Conservation (phyloP, 1,140 invertebrate genomes). For the Danaus melanippus region DNA sequence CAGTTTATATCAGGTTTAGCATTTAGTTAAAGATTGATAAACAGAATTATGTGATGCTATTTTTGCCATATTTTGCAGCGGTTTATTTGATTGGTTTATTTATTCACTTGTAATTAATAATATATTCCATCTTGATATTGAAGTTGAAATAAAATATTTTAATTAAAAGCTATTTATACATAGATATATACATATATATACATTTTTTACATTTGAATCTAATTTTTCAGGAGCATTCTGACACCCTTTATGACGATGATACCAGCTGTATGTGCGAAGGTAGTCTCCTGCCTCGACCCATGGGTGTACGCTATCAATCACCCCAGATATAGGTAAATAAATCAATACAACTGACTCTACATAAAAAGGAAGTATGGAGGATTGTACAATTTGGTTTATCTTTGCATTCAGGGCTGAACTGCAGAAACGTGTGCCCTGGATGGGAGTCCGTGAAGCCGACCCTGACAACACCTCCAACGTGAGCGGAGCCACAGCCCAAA, state of each 20-base stretch:
- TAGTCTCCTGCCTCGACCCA: constrained; percentile 84
- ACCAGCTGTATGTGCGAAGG: constrained; percentile 80
- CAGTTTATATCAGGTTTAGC: too few relatives aligned
- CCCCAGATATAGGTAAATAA: constrained; percentile 77
- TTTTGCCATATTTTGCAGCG: too few relatives aligned
- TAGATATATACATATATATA: too few relatives aligned
- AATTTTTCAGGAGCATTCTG: constrained; percentile 66
- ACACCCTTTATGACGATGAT: constrained; percentile 82
- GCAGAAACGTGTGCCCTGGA: constrained; percentile 80
- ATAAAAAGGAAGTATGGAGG: neutral
- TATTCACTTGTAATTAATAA: too few relatives aligned
- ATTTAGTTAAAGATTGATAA: too few relatives aligned
- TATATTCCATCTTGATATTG: too few relatives aligned
- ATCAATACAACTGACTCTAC: neutral
- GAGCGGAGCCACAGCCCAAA: constrained; percentile 44
- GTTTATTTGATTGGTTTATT: too few relatives aligned
- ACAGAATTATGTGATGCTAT: too few relatives aligned
- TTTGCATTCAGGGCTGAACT: constrained; percentile 73
- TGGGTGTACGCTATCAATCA: constrained; percentile 86
- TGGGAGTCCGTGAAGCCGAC: constrained; percentile 76
- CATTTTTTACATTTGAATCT: too few relatives aligned
- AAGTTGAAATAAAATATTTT: too few relatives aligned
- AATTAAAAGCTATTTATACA: too few relatives aligned
- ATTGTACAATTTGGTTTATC: constrained; percentile 3
- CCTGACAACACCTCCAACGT: constrained; percentile 50